Conservation (phyloP, 2,113 vertebrate genomes). For the Paedocypris sp. region DNA sequence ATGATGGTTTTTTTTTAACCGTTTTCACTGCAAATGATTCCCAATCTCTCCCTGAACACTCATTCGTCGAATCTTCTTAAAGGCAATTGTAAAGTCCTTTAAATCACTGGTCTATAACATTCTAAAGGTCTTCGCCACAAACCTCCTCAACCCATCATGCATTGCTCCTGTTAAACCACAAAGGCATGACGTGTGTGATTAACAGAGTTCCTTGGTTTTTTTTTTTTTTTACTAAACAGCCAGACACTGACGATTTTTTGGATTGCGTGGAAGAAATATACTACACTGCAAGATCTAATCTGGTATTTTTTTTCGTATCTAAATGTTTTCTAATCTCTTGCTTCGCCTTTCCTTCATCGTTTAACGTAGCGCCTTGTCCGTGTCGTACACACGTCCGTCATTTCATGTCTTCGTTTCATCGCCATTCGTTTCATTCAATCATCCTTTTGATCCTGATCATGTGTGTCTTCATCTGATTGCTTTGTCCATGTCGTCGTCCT, state of each 20-base stretch:
- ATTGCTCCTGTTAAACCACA: constrained; percentile 35
- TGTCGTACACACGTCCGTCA: not conserved
- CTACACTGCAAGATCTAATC: constrained; percentile 89
- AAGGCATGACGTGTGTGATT: constrained; percentile 51
- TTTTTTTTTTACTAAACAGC: constrained; percentile 77
- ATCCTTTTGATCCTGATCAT: not conserved
- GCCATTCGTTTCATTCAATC: not conserved
- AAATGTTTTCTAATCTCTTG: constrained; percentile 17
- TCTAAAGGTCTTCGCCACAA: not conserved
- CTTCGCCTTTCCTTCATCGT: not conserved
- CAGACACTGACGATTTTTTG: constrained; percentile 77
- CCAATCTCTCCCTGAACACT: too few species aligned
- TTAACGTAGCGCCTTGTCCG: constrained; percentile 7
- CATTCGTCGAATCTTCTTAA: too few species aligned
- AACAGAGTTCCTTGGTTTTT: constrained; percentile 73
- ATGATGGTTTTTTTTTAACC: too few species aligned
- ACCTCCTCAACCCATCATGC: constrained; percentile 30
- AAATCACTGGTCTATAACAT: too few species aligned
- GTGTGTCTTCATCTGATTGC: too few species aligned
- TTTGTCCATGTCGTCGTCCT: too few species aligned
- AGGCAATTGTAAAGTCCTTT: too few species aligned
- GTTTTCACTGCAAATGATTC: too few species aligned
- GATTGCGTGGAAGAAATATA: constrained; percentile 86
- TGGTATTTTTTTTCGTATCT: constrained; percentile 69
- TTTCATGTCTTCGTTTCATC: not conserved